These are phyloP conservation scores for Acanthurus tractus DNA, from an alignment of 2,797 vertebrate species.

Conservation along the genomic window DNA sequence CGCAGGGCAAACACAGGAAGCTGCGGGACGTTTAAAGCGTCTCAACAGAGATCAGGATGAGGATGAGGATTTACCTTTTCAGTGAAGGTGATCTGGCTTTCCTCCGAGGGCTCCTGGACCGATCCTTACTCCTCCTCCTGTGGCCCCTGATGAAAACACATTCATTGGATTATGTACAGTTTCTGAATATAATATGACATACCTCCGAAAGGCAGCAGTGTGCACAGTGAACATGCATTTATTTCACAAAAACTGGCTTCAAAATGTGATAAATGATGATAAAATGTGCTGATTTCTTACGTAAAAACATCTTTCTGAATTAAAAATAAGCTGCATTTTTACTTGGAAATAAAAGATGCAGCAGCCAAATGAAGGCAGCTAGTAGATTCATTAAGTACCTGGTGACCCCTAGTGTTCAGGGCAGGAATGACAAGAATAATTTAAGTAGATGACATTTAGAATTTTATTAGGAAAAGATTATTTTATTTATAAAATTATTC, in stretches of 20 bases:
- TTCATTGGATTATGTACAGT: not conserved
- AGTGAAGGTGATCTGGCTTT: conserved; percentile 90
- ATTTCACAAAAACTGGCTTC: too few relatives aligned
- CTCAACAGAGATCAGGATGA: not conserved
- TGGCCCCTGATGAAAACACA: conserved; percentile 82
- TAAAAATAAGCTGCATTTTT: too few relatives aligned
- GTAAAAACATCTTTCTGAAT: too few relatives aligned
- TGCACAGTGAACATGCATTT: too few relatives aligned
- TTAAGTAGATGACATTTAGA: not conserved
- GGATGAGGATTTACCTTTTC: conserved; percentile 83
- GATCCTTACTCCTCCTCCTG: conserved; percentile 90
- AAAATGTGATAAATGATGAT: too few relatives aligned
- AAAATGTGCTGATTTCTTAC: too few relatives aligned
- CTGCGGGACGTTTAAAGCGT: not conserved
- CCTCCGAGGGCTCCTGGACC: conserved; percentile 89
- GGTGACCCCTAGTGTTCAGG: not conserved
- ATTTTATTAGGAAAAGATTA: not conserved
- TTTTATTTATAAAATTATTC: not conserved
- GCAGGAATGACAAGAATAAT: not conserved
- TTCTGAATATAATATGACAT: too few relatives aligned
- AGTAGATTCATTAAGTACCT: not conserved
- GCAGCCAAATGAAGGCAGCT: not conserved
- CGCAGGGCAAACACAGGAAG: not conserved
- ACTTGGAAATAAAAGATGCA: not conserved
- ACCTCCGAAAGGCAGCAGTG: too few relatives aligned